Evolutionary conservation across 2,797 vertebrate genomes (phyloP).

Genomic region (Falco rusticolus): DNA sequence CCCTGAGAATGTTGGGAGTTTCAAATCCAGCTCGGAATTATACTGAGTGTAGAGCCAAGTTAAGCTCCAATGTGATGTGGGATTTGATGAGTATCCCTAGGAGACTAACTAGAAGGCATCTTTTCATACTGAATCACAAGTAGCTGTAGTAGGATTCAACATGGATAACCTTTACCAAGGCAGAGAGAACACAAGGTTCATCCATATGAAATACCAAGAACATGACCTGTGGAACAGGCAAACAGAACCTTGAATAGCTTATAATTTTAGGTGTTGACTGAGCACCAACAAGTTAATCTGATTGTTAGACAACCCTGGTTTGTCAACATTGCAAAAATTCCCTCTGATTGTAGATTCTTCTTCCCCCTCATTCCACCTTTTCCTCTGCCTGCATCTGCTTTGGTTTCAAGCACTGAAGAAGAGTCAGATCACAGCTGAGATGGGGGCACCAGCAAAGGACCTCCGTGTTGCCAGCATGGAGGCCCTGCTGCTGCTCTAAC

Average conservation of each 20-base stretch:
- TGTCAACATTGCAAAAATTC: background rate
- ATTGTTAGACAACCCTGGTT: background rate
- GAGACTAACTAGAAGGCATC: background rate
- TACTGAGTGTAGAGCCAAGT: background rate
- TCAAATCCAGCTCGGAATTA: background rate
- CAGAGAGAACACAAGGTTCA: background rate
- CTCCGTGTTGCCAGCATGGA: background rate
- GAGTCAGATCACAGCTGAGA: background rate
- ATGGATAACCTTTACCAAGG: background rate
- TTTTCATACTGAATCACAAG: background rate
- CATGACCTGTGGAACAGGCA: background rate
- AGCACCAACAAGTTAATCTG: background rate
- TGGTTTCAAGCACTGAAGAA: background rate
- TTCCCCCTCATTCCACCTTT: background rate
- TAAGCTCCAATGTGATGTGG: background rate
- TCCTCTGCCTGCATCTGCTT: background rate
- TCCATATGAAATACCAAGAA: background rate
- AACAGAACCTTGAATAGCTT: background rate
- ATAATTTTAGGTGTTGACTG: background rate
- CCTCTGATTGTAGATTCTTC: background rate
- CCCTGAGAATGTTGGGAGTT: background rate
- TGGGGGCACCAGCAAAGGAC: background rate
- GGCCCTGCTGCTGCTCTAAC: fast-evolving
- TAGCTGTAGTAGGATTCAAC: background rate
- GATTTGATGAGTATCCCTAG: background rate